A percentile compares a stretch with the other conserved stretches of the same genome.
phyloP scores from a whole-genome alignment of 2,797 vertebrate genomes.

The Clarias platycephalus region DNA sequence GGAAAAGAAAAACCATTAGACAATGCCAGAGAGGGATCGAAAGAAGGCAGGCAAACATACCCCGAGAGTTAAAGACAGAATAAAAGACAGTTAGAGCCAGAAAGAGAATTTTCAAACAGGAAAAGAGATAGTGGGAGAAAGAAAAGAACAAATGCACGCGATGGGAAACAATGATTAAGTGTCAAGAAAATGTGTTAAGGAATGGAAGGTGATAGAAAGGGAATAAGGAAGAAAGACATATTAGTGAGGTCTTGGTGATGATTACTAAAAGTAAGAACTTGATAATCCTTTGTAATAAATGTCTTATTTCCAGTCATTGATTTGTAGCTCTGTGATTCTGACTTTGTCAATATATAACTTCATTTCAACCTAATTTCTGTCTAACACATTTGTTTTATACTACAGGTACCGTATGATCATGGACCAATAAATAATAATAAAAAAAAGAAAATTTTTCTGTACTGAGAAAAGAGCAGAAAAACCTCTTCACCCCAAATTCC shows the following conservation, averaged over 20 bases:
- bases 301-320: not conserved
- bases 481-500: not conserved
- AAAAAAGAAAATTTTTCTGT: not conserved
- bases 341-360: not conserved
- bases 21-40: conserved; percentile 22
- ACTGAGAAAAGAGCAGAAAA: not conserved
- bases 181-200: not conserved
- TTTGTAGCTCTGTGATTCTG: not conserved
- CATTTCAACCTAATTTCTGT: not conserved
- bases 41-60: conserved; percentile 39
- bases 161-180: too few species aligned
- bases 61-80: conserved; percentile 31
- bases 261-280: not conserved
- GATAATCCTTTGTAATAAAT: not conserved
- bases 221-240: not conserved
- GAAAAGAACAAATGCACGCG: not conserved
- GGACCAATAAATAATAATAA: too few species aligned
- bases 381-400: not conserved
- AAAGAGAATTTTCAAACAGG: too few species aligned
- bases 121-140: not conserved
- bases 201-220: not conserved
- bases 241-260: not conserved
- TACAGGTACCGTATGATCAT: not conserved
- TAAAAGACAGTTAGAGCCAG: not conserved
- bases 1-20: conserved; percentile 35